Evolutionary conservation across 2,888 invertebrate species (phyloP).

Genomic region (Bugula neritina): DNA sequence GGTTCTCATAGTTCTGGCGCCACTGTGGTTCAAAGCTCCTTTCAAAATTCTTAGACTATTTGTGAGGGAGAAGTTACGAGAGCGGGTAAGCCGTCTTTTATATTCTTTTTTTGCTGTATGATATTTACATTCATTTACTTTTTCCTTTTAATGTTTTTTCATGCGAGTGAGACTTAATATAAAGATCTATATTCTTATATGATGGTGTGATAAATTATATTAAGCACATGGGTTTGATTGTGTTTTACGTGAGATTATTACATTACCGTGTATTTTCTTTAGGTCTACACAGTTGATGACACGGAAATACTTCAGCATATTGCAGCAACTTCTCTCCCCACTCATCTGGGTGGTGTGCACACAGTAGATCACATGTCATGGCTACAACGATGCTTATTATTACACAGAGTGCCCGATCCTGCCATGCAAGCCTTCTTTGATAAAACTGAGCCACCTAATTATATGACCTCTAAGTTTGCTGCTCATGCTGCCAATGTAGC

Average conservation of each 20-base stretch:
- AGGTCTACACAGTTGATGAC: conserved; percentile 81
- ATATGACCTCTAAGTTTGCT: background rate
- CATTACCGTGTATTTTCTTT: conserved; percentile 28
- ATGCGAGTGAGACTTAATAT: no score
- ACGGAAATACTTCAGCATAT: conserved; percentile 84
- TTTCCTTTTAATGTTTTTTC: no score
- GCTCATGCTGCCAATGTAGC: background rate
- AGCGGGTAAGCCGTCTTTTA: conserved; percentile 69
- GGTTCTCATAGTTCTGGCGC: conserved; percentile 89
- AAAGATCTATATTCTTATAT: no score
- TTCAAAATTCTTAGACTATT: conserved; percentile 90
- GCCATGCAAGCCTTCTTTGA: conserved; percentile 8
- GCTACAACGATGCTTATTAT: conserved; percentile 60
- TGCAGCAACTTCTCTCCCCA: conserved; percentile 79
- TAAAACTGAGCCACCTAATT: background rate
- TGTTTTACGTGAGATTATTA: no score
- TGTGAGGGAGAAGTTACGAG: conserved; percentile 88
- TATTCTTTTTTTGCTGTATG: conserved; percentile 27
- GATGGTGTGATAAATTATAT: no score
- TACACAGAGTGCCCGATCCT: conserved; percentile 27
- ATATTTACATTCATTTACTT: background rate
- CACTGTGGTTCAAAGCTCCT: conserved; percentile 96
- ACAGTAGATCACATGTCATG: conserved; percentile 82
- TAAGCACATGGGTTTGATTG: no score
- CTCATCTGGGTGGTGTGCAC: conserved; percentile 79